Base-by-base conservation (phyloP, 2,797 vertebrate genomes). In the Rhinatrema bivittatum region DNA sequence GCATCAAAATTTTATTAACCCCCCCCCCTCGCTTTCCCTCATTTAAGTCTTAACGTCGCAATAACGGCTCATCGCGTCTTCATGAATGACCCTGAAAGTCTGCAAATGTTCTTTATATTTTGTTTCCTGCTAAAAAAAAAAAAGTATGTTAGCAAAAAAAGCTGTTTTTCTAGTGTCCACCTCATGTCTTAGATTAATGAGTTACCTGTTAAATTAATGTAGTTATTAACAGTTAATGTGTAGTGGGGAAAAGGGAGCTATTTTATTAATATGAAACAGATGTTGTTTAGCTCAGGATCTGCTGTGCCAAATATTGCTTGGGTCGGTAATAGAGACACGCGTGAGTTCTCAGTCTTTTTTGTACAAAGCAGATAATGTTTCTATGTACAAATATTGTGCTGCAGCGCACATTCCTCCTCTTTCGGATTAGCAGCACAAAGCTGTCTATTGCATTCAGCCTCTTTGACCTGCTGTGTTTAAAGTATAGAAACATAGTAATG, bases 281-380 rank as follows among this genome's bases (percentile, higher is more conserved):
- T 70, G 32, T 39, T 40, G 32, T 28, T 60, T 62, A 21, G 2
- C 37, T 67, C 28, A 36, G n/a, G 46, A 32, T 50, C 29, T 21
- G 45, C 41, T 36, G 17, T 24, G 45, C 52, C 63, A 60, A 42
- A 61, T 58, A 42, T 65, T 49, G 53, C 5, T 7, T 17, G 41
- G 32, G 54, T 33, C 38, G 45, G 38, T 36, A 16, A 12, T 39
- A 47, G 36, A 24, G 30, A 44, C 39, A 8, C n/a, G 50, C 53
- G 53, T 43, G 41, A 18, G 42, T 48, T 50, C 30, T 31, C 15
- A 61, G 3, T 1, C 23, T 29, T 40, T 52, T 40, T 52, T 38
- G 18, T 32, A 42, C 44, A 20, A 60, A 58, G 47, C 30, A 24
- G 30, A 56, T 36, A 16, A 35, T 16, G 22, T 9, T 42, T 36